These are phyloP conservation scores for Diplodus puntazzo DNA, from an alignment of 2,797 vertebrate genomes.

Conservation along the genomic window DNA sequence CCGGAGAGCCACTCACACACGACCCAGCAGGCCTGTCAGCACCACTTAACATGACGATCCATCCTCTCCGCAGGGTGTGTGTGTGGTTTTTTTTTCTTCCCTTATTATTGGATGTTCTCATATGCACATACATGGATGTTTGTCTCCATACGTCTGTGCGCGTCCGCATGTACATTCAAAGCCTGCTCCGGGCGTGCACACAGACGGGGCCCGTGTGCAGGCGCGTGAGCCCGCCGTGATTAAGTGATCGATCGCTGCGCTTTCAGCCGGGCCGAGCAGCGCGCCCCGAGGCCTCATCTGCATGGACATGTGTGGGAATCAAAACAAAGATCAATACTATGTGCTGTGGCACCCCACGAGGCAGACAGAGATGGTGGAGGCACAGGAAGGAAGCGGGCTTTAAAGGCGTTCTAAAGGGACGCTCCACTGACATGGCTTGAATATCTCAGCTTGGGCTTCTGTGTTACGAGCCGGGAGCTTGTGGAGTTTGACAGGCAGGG, in stretches of 20 bases:
- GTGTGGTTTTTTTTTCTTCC: conserved; percentile 22
- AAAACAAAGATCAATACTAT: conserved; percentile 63
- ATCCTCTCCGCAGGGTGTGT: conserved; percentile 55
- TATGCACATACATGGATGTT: conserved; percentile 26
- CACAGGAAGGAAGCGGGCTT: conserved; percentile 14
- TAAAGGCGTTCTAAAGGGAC: neutral
- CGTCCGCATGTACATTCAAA: neutral
- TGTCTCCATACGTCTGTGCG: conserved; percentile 1
- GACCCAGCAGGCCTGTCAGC: conserved; percentile 76
- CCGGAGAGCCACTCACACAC: conserved; percentile 64
- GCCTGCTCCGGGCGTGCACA: neutral
- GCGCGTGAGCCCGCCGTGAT: conserved; percentile 23
- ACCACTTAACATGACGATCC: conserved; percentile 70
- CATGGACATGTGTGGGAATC: conserved; percentile 75
- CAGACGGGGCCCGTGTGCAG: conserved; percentile 3
- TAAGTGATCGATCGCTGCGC: conserved; percentile 63
- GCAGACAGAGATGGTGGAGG: conserved; percentile 13
- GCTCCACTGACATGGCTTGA: neutral
- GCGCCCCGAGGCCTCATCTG: conserved; percentile 48
- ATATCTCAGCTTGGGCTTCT: neutral
- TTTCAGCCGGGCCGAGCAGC: neutral
- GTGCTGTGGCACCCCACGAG: conserved; percentile 9
- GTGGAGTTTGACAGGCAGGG: neutral
- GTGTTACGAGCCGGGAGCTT: neutral
- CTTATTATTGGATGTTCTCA: conserved; percentile 11